phyloP scores from a whole-genome alignment of 2,888 invertebrate species.

The Orchesella flavescens region DNA sequence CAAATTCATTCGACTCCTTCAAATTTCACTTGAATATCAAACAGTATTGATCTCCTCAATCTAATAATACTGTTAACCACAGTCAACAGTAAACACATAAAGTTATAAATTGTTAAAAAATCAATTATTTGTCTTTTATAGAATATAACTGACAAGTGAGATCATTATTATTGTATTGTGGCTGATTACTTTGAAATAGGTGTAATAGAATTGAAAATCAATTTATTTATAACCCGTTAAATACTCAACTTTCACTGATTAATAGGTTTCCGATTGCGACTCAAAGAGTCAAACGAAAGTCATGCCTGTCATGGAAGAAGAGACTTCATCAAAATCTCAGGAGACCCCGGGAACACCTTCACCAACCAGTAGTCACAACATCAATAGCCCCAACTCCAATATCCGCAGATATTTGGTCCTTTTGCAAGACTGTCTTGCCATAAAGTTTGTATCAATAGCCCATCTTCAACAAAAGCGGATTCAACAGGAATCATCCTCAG shows the following conservation, averaged over 20 bases:
- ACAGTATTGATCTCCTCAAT: not conserved
- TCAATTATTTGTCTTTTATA: not conserved
- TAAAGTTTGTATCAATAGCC: conserved; percentile 63
- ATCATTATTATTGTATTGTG: not conserved
- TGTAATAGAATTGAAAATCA: not conserved
- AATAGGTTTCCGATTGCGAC: not conserved
- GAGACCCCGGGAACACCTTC: not conserved
- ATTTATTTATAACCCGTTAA: not conserved
- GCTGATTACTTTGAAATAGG: no score
- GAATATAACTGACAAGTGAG: not conserved
- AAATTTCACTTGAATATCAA: no score
- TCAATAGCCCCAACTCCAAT: conserved; percentile 23
- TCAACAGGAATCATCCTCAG: conserved; percentile 15
- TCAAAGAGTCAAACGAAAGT: not conserved
- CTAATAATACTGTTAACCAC: not conserved
- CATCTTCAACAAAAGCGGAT: conserved; percentile 1
- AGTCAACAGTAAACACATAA: not conserved
- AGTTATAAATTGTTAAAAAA: not conserved
- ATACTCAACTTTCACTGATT: not conserved
- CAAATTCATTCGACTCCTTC: not conserved
- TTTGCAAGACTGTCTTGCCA: conserved; percentile 66
- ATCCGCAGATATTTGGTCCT: conserved; percentile 67
- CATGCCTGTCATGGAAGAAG: conserved; percentile 17
- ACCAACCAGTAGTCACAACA: not conserved
- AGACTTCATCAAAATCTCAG: conserved; percentile 9